Conservation (phyloP, 2,797 vertebrate species). For the Etheostoma perlongum region DNA sequence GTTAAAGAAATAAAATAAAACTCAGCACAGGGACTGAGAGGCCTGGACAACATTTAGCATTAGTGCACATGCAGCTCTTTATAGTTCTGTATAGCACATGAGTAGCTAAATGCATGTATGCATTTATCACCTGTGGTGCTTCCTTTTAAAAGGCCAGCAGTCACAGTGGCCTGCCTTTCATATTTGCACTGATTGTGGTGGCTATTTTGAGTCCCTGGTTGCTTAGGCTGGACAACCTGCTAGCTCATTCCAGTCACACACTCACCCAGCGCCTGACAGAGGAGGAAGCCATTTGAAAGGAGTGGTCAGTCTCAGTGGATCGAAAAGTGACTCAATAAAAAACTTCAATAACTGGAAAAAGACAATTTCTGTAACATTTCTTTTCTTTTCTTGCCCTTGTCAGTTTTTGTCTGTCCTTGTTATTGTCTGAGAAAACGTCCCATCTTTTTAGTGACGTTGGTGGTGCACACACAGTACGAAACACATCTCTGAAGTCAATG, state of each 20-base stretch:
- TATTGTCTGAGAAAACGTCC: conserved; percentile 57
- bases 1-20: conserved; percentile 55
- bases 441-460: conserved; percentile 48
- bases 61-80: conserved; percentile 48
- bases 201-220: conserved; percentile 83
- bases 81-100: conserved; percentile 71
- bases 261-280: conserved; percentile 59
- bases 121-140: conserved; percentile 72
- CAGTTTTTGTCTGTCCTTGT: conserved; percentile 44
- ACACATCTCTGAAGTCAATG: conserved; percentile 62
- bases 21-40: conserved; percentile 61
- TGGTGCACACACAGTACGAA: conserved; percentile 26
- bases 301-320: conserved; percentile 70
- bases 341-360: conserved; percentile 62
- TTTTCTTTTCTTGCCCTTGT: conserved; percentile 53
- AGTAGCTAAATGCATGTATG: conserved; percentile 72
- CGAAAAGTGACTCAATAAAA: conserved; percentile 59
- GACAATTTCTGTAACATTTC: conserved; percentile 49
- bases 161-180: conserved; percentile 77
- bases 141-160: conserved; percentile 71
- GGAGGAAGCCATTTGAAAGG: conserved; percentile 77
- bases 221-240: conserved; percentile 65
- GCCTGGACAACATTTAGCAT: conserved; percentile 60
- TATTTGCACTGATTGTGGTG: conserved; percentile 81
- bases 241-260: conserved; percentile 72